Conservation (phyloP, 2,113 vertebrate species). For the Anguilla rostrata region DNA sequence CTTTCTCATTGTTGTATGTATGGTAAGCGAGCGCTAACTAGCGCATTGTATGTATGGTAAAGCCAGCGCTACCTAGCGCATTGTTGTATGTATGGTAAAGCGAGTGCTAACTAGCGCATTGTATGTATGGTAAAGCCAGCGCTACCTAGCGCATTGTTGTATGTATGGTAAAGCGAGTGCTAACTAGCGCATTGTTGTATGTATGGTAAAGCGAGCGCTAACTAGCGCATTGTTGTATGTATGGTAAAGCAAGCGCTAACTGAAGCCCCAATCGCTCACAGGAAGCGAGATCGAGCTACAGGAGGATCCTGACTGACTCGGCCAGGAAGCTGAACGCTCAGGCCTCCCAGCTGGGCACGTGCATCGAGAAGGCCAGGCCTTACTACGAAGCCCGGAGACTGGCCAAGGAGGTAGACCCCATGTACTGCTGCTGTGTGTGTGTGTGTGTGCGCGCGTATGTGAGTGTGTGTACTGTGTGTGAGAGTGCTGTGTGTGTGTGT, state of each 20-base stretch:
- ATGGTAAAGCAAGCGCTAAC: conserved; percentile 1
- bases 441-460: background rate
- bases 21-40: too few species aligned
- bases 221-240: background rate
- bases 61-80: too few species aligned
- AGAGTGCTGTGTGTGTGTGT: background rate
- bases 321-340: conserved; percentile 84
- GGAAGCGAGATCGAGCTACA: conserved; percentile 88
- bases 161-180: too few species aligned
- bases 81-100: too few species aligned
- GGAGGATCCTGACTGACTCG: conserved; percentile 85
- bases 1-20: too few species aligned
- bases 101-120: too few species aligned
- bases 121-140: too few species aligned
- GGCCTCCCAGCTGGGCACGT: conserved; percentile 81
- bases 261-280: conserved; percentile 47
- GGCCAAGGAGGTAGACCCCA: conserved; percentile 76
- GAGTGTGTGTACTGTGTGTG: background rate
- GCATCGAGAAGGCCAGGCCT: conserved; percentile 86
- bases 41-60: too few species aligned
- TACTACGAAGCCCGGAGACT: conserved; percentile 87
- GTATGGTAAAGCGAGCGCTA: background rate
- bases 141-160: too few species aligned
- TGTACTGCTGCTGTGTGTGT: background rate
- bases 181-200: background rate